Base-by-base conservation (phyloP, 2,888 invertebrate genomes). In the Corbicula japonica region DNA sequence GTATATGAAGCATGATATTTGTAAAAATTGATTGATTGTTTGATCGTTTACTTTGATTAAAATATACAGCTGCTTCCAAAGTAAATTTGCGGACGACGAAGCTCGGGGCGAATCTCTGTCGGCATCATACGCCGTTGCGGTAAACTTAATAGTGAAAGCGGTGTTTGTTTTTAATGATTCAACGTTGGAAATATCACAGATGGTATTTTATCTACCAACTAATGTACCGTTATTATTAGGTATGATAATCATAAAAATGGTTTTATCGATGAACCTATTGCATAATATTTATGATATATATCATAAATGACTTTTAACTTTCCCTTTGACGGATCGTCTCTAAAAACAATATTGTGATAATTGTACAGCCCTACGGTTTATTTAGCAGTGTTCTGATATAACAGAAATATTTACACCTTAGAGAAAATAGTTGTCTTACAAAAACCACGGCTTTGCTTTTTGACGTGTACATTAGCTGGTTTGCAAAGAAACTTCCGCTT, bases 21-120 rank as follows among this genome's bases (percentile, higher is more conserved):
- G 44, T 62, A 21, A 61, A 61, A 70, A 35, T 21, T 70, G 70
- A 70, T 60, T 50, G 70, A 60, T 62, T 23, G 50, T 63, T 54
- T 50, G 44, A 41, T 72, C 34, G 52, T 30, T 21, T 54, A 52
- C 71, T 72, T 69, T 72, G 71, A 62, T 72, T 72, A 50, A 66
- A 50, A 23, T 44, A 60, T 62, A 62, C 71, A 72, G 71, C 71
- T 72, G 71, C 54, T 50, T 41, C 35, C n/a, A 44, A 72, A 62
- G 71, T 34, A 72, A 72, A 72, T 72, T 61, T 62, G 54, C 70
- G 35, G 32, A 35, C 28, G 61, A 52, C 21, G 30, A 28, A 23
- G 61, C 70, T 61, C 28, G 28, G 38, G 70, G 70, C 70, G 23
- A 50, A 61, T 26, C 50, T 61, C 32, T 54, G 66, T 54, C 66